Evolutionary conservation across 2,888 invertebrate genomes (phyloP).

Genomic region (Agrotis ipsilon): DNA sequence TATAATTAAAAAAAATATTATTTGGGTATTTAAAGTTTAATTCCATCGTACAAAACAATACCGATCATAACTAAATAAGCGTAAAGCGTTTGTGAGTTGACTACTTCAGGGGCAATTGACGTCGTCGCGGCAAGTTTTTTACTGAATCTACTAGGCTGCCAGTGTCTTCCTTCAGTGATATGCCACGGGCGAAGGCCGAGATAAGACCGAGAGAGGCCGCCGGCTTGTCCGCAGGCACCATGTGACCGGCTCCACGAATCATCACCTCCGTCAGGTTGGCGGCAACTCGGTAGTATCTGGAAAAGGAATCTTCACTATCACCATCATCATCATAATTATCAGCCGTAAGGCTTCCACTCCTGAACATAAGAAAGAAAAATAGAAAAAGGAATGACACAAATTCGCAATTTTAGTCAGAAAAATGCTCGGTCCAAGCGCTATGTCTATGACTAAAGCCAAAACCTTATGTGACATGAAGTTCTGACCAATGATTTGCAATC

Average conservation of each 20-base stretch:
- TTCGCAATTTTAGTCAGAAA: too few relatives aligned
- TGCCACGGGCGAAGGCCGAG: slow-evolving; percentile 90
- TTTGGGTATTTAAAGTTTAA: slow-evolving; percentile 43
- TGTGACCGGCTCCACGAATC: slow-evolving; percentile 92
- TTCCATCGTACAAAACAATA: slow-evolving; percentile 42
- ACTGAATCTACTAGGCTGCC: slow-evolving; percentile 76
- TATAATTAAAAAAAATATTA: not conserved
- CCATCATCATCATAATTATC: too few relatives aligned
- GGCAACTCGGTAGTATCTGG: slow-evolving; percentile 90
- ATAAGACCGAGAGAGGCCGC: slow-evolving; percentile 91
- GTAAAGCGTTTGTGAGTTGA: slow-evolving; percentile 26
- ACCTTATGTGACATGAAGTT: too few relatives aligned
- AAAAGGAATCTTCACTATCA: too few relatives aligned
- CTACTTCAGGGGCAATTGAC: slow-evolving; percentile 70
- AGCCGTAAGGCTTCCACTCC: too few relatives aligned
- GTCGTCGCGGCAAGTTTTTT: slow-evolving; percentile 78
- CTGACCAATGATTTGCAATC: too few relatives aligned
- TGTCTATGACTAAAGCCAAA: too few relatives aligned
- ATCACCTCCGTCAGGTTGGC: slow-evolving; percentile 92
- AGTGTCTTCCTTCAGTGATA: slow-evolving; percentile 80
- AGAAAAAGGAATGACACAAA: too few relatives aligned
- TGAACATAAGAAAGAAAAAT: too few relatives aligned
- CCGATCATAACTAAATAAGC: slow-evolving; percentile 44
- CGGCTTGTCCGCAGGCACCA: slow-evolving; percentile 93
- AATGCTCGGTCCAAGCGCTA: too few relatives aligned